Evolutionary conservation across 2,797 vertebrate species (phyloP).

Genomic region (Pangasius macronema): DNA sequence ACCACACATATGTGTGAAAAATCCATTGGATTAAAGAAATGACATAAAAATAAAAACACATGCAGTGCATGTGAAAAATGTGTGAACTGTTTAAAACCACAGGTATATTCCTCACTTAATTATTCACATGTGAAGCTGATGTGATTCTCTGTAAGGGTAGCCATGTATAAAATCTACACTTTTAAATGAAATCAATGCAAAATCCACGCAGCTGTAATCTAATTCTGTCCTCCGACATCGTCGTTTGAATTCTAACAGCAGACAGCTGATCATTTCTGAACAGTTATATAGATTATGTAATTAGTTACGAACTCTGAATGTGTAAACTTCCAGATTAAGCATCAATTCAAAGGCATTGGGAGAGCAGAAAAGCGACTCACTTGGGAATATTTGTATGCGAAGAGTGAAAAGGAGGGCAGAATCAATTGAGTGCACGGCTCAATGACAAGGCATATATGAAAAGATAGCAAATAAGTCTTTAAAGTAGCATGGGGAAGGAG

Average conservation of each 20-base stretch:
- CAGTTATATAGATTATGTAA: constrained; percentile 23
- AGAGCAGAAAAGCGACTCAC: constrained; percentile 26
- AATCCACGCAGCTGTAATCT: constrained; percentile 10
- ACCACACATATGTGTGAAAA: too few relatives aligned
- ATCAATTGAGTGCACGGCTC: constrained; percentile 34
- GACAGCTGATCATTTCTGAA: constrained; percentile 23
- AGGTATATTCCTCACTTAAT: neutral
- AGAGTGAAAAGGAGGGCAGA: neutral
- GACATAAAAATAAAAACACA: neutral
- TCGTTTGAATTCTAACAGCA: constrained; percentile 5
- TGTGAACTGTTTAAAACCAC: neutral
- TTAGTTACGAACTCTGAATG: constrained; percentile 11
- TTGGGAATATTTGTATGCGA: constrained; percentile 7
- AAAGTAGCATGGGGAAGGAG: constrained; percentile 50
- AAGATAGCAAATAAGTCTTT: constrained; percentile 48
- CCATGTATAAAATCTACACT: neutral
- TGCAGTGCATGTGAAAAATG: neutral
- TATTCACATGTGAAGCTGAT: neutral
- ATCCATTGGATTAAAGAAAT: too few relatives aligned
- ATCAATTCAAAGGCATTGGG: neutral
- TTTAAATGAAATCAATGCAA: neutral
- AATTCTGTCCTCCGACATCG: constrained; percentile 10
- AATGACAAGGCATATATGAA: constrained; percentile 41
- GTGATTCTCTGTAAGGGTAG: neutral
- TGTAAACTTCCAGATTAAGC: constrained; percentile 30